Base-by-base conservation (phyloP, 2,113 vertebrate species). In the Tachuris rubrigastra region DNA sequence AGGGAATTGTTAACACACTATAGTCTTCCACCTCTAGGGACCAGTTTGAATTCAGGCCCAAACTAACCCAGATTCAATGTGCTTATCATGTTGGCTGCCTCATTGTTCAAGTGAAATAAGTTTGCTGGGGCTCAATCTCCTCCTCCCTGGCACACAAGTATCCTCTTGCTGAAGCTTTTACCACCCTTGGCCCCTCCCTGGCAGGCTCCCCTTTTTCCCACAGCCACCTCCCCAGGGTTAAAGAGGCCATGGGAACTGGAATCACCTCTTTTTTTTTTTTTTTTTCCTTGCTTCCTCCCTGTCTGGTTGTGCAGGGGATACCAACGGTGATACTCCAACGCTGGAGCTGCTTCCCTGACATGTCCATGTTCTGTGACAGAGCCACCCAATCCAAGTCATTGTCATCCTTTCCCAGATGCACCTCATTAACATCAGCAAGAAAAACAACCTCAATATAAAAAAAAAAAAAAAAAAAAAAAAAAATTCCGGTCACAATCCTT, bases 181-280 rank as follows among this genome's bases (percentile, higher is more conserved):
- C 24, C 46, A 25, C 25, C 24, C 3, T 14, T 14, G 49, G 53
- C 22, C 75, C 77, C 39, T 81, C 5, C 17, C 62, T 92, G 96
- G 87, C 81, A 80, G 74, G 78, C 37, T 85, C 56, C 47, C 55
- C 67, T 90, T 67, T 81, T 93, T 97, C 95, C 86, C 95, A 93
- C 93, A 27, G 1, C 71, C 5, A 1, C 37, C 33, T 83, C 21
- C 62, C 27, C 3, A 2, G 88, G 72, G 77, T 91, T 63, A 55
- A 49, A 41, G 33, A 78, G 88, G 85, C 85, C 90, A 86, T 78
- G 93, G 92, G 96, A 96, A 93, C 75, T 14, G 14, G 60, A 42
- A 37, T 37, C n/a, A 53, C 79, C 75, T 71, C 75, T 56, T 6
- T 2, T 30, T 21, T 41, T 47, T 71, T 69, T 56, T 6, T 2